These are phyloP conservation scores for Tylochromis polylepis DNA, from an alignment of 2,113 vertebrate species.

Conservation along the genomic window DNA sequence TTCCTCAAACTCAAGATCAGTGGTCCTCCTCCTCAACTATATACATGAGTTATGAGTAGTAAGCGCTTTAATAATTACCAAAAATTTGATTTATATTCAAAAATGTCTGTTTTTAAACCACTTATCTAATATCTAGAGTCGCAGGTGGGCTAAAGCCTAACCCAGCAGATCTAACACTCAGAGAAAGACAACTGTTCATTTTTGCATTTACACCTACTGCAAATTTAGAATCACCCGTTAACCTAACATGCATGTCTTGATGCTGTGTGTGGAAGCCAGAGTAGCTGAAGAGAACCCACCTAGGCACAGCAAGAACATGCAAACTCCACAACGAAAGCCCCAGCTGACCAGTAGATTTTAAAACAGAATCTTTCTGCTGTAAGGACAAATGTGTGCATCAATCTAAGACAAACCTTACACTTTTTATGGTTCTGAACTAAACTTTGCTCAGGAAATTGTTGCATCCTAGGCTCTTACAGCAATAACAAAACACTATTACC, in stretches of 20 bases:
- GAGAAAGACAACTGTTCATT: neutral
- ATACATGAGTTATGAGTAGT: neutral
- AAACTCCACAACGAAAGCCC: neutral
- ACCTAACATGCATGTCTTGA: neutral
- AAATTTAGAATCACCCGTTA: neutral
- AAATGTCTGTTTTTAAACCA: neutral
- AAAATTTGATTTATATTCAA: neutral
- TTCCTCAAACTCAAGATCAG: neutral
- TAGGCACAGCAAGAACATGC: neutral
- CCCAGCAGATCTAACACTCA: neutral
- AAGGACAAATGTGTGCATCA: neutral
- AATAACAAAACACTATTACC: constrained; percentile 16
- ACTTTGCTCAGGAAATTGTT: neutral
- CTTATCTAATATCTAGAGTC: neutral
- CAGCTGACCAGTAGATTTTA: neutral
- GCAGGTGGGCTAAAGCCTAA: neutral
- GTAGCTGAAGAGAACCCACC: neutral
- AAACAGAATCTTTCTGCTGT: neutral
- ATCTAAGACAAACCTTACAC: neutral
- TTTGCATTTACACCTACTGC: neutral
- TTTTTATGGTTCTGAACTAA: neutral
- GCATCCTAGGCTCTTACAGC: neutral
- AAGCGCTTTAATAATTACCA: neutral
- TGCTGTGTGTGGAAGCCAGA: neutral
- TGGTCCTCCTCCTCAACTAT: too few species aligned